These are phyloP conservation scores for Pelodytes ibericus DNA, from an alignment of 2,797 vertebrate genomes.

Conservation along the genomic window DNA sequence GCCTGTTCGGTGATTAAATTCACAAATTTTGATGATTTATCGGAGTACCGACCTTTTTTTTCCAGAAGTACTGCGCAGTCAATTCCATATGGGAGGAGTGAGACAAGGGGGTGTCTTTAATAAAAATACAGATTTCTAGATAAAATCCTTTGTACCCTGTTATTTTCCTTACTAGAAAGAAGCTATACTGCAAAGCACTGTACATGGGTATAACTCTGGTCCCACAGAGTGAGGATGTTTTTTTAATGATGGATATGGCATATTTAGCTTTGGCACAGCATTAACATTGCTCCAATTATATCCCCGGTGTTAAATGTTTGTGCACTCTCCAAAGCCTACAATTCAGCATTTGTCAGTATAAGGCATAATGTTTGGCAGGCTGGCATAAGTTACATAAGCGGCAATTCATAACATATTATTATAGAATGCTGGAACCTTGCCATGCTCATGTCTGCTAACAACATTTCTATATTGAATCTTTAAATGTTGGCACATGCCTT, in stretches of 20 bases:
- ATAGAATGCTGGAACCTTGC: slow-evolving; percentile 44
- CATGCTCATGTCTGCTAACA: slow-evolving; percentile 31
- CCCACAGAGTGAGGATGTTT: no score
- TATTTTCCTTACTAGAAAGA: no score
- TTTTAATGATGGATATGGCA: neutral
- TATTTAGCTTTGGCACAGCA: slow-evolving; percentile 26
- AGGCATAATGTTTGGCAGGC: slow-evolving; percentile 48
- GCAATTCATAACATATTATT: slow-evolving; percentile 54
- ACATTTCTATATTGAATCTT: slow-evolving; percentile 25
- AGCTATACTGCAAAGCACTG: no score
- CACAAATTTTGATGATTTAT: no score
- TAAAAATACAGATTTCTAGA: no score
- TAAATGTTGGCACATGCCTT: slow-evolving; percentile 29
- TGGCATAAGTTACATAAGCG: slow-evolving; percentile 51
- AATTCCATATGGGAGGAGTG: no score
- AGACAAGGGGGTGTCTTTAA: no score
- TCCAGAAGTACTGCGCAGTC: no score
- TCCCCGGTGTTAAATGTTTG: slow-evolving; percentile 18
- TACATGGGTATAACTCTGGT: no score
- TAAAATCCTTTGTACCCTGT: no score
- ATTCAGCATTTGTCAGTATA: slow-evolving; percentile 30
- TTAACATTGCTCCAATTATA: slow-evolving; percentile 6
- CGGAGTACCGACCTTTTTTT: no score
- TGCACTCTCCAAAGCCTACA: slow-evolving; percentile 10
- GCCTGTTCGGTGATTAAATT: no score